Percentiles rank a stretch among this genome's conserved stretches.
Evolutionary conservation across 2,113 vertebrate genomes (phyloP).

Genomic region (Rana temporaria): DNA sequence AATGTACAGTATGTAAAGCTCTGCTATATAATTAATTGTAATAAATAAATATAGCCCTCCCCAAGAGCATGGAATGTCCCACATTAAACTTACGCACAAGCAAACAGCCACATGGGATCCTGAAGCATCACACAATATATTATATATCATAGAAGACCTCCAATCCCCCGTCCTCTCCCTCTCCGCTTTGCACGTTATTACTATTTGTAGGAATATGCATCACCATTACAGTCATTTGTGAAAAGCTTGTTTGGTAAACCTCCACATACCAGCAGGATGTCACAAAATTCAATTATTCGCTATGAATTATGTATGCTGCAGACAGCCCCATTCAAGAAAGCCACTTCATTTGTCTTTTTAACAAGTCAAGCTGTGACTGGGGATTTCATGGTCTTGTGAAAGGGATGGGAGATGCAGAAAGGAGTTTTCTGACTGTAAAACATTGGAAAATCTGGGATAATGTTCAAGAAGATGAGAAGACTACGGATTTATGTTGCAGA

Average conservation of each 20-base stretch:
- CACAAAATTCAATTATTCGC: slow-evolving; percentile 57
- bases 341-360: slow-evolving; percentile 59
- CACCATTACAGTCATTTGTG: slow-evolving; percentile 55
- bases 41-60: too few relatives aligned
- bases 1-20: too few relatives aligned
- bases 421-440: slow-evolving; percentile 25
- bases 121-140: neutral
- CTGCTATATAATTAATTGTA: too few relatives aligned
- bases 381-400: slow-evolving; percentile 53
- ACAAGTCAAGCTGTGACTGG: slow-evolving; percentile 57
- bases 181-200: slow-evolving; percentile 41
- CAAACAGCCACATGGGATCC: neutral
- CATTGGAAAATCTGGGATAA: slow-evolving; percentile 31
- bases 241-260: slow-evolving; percentile 52
- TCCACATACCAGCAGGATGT: slow-evolving; percentile 55
- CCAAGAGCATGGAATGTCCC: neutral
- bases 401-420: slow-evolving; percentile 18
- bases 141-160: neutral
- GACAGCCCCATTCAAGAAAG: slow-evolving; percentile 55
- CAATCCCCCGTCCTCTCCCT: neutral
- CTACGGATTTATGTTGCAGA: slow-evolving; percentile 8
- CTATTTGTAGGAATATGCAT: slow-evolving; percentile 54
- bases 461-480: slow-evolving; percentile 30
- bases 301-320: slow-evolving; percentile 56
- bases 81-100: neutral